Base-by-base conservation (phyloP, 2,113 vertebrate genomes). In the Peucedramus taeniatus region DNA sequence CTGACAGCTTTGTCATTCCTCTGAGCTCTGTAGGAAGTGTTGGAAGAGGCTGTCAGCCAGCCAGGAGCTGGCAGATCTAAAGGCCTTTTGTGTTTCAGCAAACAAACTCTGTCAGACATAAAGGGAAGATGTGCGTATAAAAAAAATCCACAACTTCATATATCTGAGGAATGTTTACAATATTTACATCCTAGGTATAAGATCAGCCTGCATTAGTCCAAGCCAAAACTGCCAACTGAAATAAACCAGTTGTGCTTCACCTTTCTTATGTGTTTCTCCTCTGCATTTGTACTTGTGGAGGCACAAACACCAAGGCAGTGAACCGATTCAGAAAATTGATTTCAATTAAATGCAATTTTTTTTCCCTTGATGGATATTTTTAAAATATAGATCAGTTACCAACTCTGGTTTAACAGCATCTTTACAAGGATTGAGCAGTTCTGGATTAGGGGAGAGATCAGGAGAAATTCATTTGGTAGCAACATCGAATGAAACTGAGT, bases 1-100 rank as follows among this genome's bases (percentile, higher is more conserved):
- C 69, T 94, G 94, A 96, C 97, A 93, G 54, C 92, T 96, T 93
- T 96, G 83, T 96, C 87, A 95, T 95, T 97, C 94, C 90, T 91
- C 94, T 87, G 89, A 96, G 79, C 93, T 97, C 85, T 35, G 60
- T 72, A 88, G 88, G 77, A 87, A 64, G 77, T 96, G 96, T 89
- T 97, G 83, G 82, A 95, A 93, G 69, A 83, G 89, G 51, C 87
- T 96, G 85, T 89, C 53, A 94, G 60, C 42, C 79, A 92, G 74
- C 83, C 35, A 94, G 61, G 94, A 84, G 63, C 83, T 95, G 86
- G 77, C 78, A 95, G 81, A 95, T 68, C 59, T 81, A 39, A 71
- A 84, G 10, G 33, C 37, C 35, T 84, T 30, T 57, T 85, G 74
- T 90, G 31, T 88, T 95, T 83, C 82, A 88, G 50, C 4, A 2